These are phyloP conservation scores for Sabatieria punctata DNA, from an alignment of 2,888 invertebrate genomes.

Conservation along the genomic window DNA sequence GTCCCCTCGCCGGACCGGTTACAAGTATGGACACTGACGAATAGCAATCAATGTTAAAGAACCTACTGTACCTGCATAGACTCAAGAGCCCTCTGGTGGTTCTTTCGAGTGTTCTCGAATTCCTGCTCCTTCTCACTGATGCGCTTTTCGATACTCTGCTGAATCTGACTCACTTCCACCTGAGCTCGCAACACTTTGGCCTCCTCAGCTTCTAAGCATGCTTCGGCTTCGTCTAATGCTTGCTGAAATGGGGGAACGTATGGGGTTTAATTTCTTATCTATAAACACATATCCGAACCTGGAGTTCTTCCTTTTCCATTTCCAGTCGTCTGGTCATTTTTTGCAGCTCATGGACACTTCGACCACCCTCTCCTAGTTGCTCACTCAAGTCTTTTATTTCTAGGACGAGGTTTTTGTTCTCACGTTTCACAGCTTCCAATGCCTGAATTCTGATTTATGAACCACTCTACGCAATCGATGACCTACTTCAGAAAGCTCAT, in stretches of 20 bases:
- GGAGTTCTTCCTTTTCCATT: slow-evolving; percentile 97
- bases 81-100: slow-evolving; percentile 93
- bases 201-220: slow-evolving; percentile 97
- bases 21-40: too few species aligned
- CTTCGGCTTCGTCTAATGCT: slow-evolving; percentile 69
- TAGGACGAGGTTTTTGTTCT: slow-evolving; percentile 94
- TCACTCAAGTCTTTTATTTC: slow-evolving; percentile 99
- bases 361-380: slow-evolving; percentile 97
- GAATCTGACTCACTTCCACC: slow-evolving; percentile 90
- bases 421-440: slow-evolving; percentile 89
- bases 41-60: too few species aligned
- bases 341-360: slow-evolving; percentile 97
- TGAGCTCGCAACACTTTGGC: slow-evolving; percentile 59
- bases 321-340: slow-evolving; percentile 95
- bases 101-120: slow-evolving; percentile 77
- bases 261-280: background rate
- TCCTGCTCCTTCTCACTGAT: slow-evolving; percentile 99
- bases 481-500: slow-evolving; percentile 9
- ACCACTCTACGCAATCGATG: too few species aligned
- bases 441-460: slow-evolving; percentile 40
- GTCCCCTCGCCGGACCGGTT: too few species aligned
- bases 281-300: slow-evolving; percentile 30
- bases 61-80: slow-evolving; percentile 91
- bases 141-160: slow-evolving; percentile 91
- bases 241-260: slow-evolving; percentile 34